phyloP scores from a whole-genome alignment of 1,140 invertebrate genomes.

The Anastatus disparis region DNA sequence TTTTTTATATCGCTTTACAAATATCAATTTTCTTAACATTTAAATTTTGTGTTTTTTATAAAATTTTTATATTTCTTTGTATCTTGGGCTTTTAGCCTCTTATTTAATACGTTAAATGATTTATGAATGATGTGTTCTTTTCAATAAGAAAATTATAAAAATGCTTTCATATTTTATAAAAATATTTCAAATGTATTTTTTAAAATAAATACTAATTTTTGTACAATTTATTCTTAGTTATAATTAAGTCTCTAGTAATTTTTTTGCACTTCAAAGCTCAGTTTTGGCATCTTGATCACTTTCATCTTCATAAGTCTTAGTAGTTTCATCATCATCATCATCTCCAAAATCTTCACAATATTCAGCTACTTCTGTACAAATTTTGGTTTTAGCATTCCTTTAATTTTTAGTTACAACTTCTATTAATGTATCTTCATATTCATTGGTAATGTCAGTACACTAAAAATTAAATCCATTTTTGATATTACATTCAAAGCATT shows the following conservation, averaged over 20 bases:
- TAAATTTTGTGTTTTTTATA: too few relatives aligned
- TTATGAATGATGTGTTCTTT: too few relatives aligned
- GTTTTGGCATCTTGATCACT: constrained; percentile 8
- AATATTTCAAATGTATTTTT: constrained; percentile 5
- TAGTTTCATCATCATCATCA: constrained; percentile 19
- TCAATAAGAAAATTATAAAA: not conserved
- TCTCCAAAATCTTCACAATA: constrained; percentile 43
- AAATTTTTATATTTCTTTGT: too few relatives aligned
- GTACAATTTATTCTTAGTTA: not conserved
- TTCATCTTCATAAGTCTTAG: not conserved
- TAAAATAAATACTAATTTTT: not conserved
- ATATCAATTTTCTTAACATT: too few relatives aligned
- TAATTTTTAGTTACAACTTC: constrained; percentile 57
- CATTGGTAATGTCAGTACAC: constrained; percentile 72
- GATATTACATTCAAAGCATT: not conserved
- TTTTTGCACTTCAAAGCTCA: constrained; percentile 18
- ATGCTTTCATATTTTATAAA: not conserved
- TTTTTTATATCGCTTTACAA: too few relatives aligned
- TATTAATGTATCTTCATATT: constrained; percentile 70
- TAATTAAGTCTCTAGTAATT: not conserved
- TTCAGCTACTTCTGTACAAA: constrained; percentile 44
- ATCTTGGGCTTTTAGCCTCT: too few relatives aligned
- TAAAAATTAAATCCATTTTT: constrained; percentile 52
- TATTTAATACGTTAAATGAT: too few relatives aligned
- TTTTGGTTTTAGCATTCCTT: constrained; percentile 27